These are phyloP conservation scores for Protomyctophum bolini DNA, from an alignment of 2,113 vertebrate species.

Conservation along the genomic window DNA sequence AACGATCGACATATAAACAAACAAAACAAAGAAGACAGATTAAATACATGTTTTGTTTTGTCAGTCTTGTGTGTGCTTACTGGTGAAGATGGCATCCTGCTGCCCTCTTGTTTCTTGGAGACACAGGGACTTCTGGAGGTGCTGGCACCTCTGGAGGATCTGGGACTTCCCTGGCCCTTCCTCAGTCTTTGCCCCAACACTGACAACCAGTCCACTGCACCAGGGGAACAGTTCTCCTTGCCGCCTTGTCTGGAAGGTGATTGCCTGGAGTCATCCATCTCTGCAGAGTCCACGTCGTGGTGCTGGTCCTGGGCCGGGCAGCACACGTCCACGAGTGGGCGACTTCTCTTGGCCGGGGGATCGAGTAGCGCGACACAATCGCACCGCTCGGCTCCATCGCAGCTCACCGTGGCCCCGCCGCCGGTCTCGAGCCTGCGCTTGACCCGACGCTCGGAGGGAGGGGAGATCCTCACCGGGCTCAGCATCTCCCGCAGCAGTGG, in stretches of 20 bases:
- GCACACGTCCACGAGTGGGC: constrained; percentile 71
- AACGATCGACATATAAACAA: neutral
- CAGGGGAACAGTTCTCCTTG: constrained; percentile 90
- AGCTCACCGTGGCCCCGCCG: constrained; percentile 65
- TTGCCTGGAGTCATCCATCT: constrained; percentile 34
- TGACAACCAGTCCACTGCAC: constrained; percentile 86
- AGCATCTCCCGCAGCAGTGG: constrained; percentile 76
- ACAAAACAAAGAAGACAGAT: neutral
- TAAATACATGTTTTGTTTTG: too few relatives aligned
- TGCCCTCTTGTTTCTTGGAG: constrained; percentile 77
- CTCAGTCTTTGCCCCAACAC: constrained; percentile 85
- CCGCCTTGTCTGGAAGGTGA: constrained; percentile 58
- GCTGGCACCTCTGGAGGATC: constrained; percentile 26
- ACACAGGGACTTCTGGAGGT: constrained; percentile 63
- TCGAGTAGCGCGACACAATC: constrained; percentile 83
- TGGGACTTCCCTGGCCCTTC: constrained; percentile 53
- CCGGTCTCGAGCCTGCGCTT: constrained; percentile 89
- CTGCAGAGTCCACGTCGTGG: constrained; percentile 28
- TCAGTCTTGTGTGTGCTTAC: constrained; percentile 57
- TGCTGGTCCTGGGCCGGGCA: constrained; percentile 54
- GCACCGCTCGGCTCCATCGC: constrained; percentile 70
- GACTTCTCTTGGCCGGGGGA: constrained; percentile 76
- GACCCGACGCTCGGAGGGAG: constrained; percentile 76
- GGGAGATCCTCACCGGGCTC: constrained; percentile 50
- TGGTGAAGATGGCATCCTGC: constrained; percentile 64